Evolutionary conservation across 2,113 vertebrate species (phyloP), one percentile per base, ranked within the genome.

Genomic region (Sitta europaea): DNA sequence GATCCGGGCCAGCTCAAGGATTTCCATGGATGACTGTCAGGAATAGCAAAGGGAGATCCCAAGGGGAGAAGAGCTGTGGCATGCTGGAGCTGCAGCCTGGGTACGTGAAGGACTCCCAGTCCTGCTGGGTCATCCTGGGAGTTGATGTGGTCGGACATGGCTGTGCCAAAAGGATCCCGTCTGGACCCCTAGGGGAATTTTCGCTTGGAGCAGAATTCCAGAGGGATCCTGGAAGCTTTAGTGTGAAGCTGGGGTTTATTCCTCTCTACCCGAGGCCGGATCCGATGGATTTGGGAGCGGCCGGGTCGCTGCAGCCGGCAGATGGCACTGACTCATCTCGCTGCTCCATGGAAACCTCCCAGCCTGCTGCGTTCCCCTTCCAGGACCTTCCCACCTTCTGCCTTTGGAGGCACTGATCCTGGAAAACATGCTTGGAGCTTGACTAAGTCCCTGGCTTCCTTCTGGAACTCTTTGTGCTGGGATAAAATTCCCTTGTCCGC

Each of bases 291-390:
- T 40, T 22, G 62, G 86, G 40, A 57, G 42, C 25, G 38, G 87
- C 79, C 92, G 25, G 74, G 48, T 33, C 9, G 21, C 47, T 4
- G 8, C n/a, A 65, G 91, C 90, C 98, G 29, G 91, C 51, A 98
- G 98, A 45, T 94, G 97, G 94, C 97, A 97, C 96, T 85, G 94
- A 85, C 20, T 92, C 72, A n/a, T 95, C 65, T 54, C 12, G 1
- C 88, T 54, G 92, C 50, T 43, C 86, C 5, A 3, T 10, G 29
- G 57, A 27, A 31, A 11, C 50, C 40, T 51, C 65, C 53, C 50
- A 14, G 40, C 6, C 25, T 2, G 68, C 76, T 15, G 70, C 85
- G 7, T 47, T 31, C 54, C 29, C 54, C n/a, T 14, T 17, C 54
- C 45, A 59, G 61, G 33, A 79, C 72, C 57, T 61, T 57, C 33